Conservation (phyloP, 2,888 invertebrate species). For the Ptychoptera contaminata region DNA sequence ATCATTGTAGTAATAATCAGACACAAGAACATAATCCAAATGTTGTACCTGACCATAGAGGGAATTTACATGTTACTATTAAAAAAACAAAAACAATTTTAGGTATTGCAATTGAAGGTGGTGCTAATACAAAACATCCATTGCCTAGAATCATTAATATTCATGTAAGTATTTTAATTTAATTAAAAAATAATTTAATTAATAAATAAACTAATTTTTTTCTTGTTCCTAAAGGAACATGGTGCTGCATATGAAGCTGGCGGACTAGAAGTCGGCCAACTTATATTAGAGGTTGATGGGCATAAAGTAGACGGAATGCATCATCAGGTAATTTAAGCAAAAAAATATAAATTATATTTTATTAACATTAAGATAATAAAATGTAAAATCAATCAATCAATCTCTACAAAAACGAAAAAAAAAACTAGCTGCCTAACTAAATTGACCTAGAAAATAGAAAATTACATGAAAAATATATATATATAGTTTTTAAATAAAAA, state of each 20-base stretch:
- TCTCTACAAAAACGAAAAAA: not conserved
- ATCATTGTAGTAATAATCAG: conserved; percentile 36
- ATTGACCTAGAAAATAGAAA: too few relatives aligned
- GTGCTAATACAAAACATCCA: conserved; percentile 89
- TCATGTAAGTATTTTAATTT: conserved; percentile 51
- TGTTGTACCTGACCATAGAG: conserved; percentile 72
- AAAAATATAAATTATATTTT: not conserved
- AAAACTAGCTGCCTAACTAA: too few relatives aligned
- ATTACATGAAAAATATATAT: too few relatives aligned
- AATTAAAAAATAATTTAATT: not conserved
- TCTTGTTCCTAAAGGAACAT: conserved; percentile 51
- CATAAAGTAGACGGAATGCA: conserved; percentile 61
- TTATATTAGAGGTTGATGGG: conserved; percentile 85
- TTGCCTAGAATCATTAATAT: conserved; percentile 92
- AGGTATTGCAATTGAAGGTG: conserved; percentile 95
- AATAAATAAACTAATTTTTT: not conserved
- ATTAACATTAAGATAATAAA: not conserved
- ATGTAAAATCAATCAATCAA: not conserved
- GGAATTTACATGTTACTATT: conserved; percentile 75
- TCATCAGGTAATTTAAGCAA: conserved; percentile 50
- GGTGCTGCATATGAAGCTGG: conserved; percentile 89
- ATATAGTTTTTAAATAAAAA: too few relatives aligned
- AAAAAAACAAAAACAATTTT: conserved; percentile 88
- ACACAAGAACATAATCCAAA: conserved; percentile 39
- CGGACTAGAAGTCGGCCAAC: conserved; percentile 84